phyloP scores from a whole-genome alignment of 1,140 invertebrate genomes.

The Drosophila watanabei region DNA sequence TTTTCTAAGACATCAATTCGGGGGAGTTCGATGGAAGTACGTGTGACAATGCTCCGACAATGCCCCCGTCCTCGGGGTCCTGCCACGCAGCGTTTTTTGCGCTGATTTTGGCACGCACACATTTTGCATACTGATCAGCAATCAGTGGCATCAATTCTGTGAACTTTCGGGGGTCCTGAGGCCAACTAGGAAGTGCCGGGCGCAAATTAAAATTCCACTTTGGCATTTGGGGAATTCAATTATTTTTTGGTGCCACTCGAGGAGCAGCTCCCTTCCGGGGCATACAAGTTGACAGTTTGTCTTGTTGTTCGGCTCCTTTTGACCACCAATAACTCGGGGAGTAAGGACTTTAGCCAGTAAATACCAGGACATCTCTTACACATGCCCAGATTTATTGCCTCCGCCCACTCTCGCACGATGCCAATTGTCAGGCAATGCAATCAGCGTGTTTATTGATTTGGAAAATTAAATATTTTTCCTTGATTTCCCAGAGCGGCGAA shows the following conservation, averaged over 20 bases:
- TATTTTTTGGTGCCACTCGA: slow-evolving; percentile 64
- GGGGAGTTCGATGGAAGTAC: slow-evolving; percentile 59
- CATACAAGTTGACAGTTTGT: slow-evolving; percentile 71
- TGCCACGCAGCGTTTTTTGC: slow-evolving; percentile 54
- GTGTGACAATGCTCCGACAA: slow-evolving; percentile 68
- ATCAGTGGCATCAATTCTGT: slow-evolving; percentile 56
- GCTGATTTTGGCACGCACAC: slow-evolving; percentile 82
- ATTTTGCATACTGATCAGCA: slow-evolving; percentile 84
- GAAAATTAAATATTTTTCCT: slow-evolving; percentile 84
- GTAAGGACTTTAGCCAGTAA: slow-evolving; percentile 28
- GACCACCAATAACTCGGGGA: slow-evolving; percentile 65
- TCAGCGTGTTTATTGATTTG: slow-evolving; percentile 83
- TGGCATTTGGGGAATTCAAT: slow-evolving; percentile 84
- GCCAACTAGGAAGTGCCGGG: slow-evolving; percentile 48
- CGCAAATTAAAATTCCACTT: slow-evolving; percentile 82
- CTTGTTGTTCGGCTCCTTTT: slow-evolving; percentile 26
- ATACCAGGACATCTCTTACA: slow-evolving; percentile 48
- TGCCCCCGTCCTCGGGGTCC: background rate
- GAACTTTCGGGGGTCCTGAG: slow-evolving; percentile 27
- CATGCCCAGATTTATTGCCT: slow-evolving; percentile 71
- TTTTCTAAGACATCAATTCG: slow-evolving; percentile 83
- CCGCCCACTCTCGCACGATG: slow-evolving; percentile 25
- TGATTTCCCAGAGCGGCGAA: slow-evolving; percentile 29
- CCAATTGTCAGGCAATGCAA: slow-evolving; percentile 79
- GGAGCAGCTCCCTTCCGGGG: slow-evolving; percentile 17